Conservation (phyloP, 2,113 vertebrate genomes). For the Willisornis vidua region DNA sequence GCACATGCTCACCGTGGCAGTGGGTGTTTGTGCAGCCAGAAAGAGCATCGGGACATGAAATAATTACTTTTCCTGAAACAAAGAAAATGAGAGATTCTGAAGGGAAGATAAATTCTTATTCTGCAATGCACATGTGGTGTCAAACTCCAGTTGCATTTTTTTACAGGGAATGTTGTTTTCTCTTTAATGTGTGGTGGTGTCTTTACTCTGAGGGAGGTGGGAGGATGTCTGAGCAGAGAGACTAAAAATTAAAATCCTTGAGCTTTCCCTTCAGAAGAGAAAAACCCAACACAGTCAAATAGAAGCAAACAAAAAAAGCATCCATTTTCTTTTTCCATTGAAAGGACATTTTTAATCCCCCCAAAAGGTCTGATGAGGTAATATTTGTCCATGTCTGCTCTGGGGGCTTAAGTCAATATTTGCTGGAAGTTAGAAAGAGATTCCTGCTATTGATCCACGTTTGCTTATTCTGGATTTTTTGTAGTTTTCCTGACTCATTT, state of each 20-base stretch:
- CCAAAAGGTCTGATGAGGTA: constrained; percentile 16
- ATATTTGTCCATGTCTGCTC: constrained; percentile 50
- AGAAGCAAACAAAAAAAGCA: neutral
- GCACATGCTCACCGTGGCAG: neutral
- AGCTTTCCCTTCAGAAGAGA: neutral
- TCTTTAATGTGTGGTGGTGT: neutral
- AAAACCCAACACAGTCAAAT: neutral
- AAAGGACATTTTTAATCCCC: neutral
- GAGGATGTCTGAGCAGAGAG: neutral
- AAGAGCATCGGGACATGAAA: neutral
- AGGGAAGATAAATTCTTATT: neutral
- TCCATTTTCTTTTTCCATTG: neutral
- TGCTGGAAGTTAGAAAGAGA: constrained; percentile 15
- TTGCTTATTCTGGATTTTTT: constrained; percentile 25
- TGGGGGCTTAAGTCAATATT: constrained; percentile 51
- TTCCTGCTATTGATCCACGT: constrained; percentile 20
- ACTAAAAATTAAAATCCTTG: neutral
- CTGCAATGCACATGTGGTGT: neutral
- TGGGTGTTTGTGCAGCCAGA: neutral
- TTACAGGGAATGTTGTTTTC: neutral
- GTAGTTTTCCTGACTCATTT: neutral
- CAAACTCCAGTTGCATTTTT: neutral
- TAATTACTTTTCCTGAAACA: neutral
- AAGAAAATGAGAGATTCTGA: neutral
- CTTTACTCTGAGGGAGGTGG: neutral